Base-by-base conservation (phyloP, 2,113 vertebrate genomes). In the Columba livia region DNA sequence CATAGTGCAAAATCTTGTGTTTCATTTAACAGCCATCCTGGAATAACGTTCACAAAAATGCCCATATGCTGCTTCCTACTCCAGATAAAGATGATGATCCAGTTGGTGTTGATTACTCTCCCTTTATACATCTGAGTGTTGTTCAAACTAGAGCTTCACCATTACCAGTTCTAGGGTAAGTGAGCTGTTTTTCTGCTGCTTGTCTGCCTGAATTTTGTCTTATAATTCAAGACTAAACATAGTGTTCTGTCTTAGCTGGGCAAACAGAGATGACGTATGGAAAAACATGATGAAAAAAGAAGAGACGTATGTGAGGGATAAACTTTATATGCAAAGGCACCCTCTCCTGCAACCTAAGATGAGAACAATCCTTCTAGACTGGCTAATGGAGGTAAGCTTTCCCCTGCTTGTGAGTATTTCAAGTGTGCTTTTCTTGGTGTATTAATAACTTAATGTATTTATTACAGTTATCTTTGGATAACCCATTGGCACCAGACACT, bases 261-360 rank as follows among this genome's bases (percentile, higher is more conserved):
- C 98, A 18, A 99, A 98, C 96, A 98, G 98, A 90, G 99, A 99
- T 20, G 99, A 99, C 1, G 98, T 99, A 2, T 99, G 99, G 99
- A 98, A 97, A 96, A 99, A 99, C 95, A 99, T 99, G 98, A 83
- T 99, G 64, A 98, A 96, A 65, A 99, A 99, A 94, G 99, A 99
- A 20, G 97, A 98, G 94, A 97, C 69, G 0, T 99, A 99, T 36
- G 73, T 93, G 47, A 97, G 98, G 42, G 99, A 99, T 29, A 98
- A 98, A 77, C 97, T 98, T 51, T 98, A 99, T 89, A 94, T 99
- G 98, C 97, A 98, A 79, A 99, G 98, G 54, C 99, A 99, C 81
- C 99, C 99, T 36, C 98, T 99, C 54, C 98, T 99, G 71, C 98
- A 99, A 97, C 98, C 99, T 50, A 99, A 98, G 94, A 99, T 99